Percentiles rank a stretch among this genome's conserved stretches.
Evolutionary conservation across 53 echinoderm and acorn worm species (phyloP).

Genomic region (Antedon mediterranea): DNA sequence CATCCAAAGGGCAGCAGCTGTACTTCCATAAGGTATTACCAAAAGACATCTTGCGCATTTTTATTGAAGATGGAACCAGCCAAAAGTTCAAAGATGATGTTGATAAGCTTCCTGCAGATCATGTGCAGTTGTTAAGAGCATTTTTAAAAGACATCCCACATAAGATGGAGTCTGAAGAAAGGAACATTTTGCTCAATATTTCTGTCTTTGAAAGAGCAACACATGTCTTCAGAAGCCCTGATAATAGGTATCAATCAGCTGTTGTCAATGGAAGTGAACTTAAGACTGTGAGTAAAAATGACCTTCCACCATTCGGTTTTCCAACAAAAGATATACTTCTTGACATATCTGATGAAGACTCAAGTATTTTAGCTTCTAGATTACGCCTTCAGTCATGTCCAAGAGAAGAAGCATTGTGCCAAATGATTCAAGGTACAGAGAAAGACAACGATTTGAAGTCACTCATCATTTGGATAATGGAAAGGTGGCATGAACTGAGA

Average conservation of each 20-base stretch:
- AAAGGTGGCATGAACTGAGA: not conserved
- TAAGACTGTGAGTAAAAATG: not conserved
- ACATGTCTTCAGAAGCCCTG: not conserved
- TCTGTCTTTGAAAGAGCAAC: not conserved
- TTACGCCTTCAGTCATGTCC: not conserved
- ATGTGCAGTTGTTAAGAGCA: not conserved
- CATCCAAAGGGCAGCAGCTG: not conserved
- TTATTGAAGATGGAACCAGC: not conserved
- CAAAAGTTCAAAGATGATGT: not conserved
- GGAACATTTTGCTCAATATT: not conserved
- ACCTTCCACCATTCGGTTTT: not conserved
- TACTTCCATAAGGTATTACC: not conserved
- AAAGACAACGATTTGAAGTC: not conserved
- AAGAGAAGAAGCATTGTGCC: not conserved
- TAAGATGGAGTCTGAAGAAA: not conserved
- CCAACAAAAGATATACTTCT: not conserved
- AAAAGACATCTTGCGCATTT: not conserved
- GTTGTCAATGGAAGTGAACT: not conserved
- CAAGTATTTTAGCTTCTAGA: not conserved
- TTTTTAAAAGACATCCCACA: not conserved
- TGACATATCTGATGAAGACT: not conserved
- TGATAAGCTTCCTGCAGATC: not conserved
- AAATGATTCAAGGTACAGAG: not conserved
- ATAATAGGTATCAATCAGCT: not conserved
- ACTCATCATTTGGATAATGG: not conserved